Evolutionary conservation across 2,113 vertebrate genomes (phyloP).

Genomic region (Alosa alosa): DNA sequence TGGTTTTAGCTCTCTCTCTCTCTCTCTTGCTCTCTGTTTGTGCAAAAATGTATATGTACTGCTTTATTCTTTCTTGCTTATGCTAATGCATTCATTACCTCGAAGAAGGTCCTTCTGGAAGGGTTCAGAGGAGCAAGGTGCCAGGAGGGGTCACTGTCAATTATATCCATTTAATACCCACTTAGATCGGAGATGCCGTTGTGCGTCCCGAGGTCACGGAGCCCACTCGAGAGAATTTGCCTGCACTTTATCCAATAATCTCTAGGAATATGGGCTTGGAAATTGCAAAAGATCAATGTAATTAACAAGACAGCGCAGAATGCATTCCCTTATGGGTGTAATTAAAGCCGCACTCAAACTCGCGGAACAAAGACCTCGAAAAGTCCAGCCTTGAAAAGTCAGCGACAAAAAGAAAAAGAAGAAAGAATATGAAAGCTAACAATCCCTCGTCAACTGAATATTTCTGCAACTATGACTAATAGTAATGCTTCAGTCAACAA

Average conservation of each 20-base stretch:
- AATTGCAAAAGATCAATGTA: slow-evolving; percentile 78
- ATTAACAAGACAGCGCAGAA: slow-evolving; percentile 75
- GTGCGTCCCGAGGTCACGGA: slow-evolving; percentile 68
- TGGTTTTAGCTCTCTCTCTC: slow-evolving; percentile 56
- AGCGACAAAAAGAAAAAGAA: background rate
- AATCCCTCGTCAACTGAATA: background rate
- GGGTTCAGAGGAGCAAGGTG: slow-evolving; percentile 61
- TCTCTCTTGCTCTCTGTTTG: slow-evolving; percentile 55
- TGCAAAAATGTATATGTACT: slow-evolving; percentile 30
- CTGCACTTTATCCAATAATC: slow-evolving; percentile 80
- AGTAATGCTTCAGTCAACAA: background rate
- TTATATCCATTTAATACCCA: slow-evolving; percentile 84
- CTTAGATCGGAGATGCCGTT: slow-evolving; percentile 73
- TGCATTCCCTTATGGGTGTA: slow-evolving; percentile 75
- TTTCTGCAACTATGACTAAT: background rate
- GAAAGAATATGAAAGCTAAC: background rate
- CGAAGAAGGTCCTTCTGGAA: slow-evolving; percentile 48
- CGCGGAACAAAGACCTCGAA: slow-evolving; percentile 56
- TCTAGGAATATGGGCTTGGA: slow-evolving; percentile 75
- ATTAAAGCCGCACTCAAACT: slow-evolving; percentile 69
- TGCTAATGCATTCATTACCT: slow-evolving; percentile 66
- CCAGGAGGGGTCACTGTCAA: slow-evolving; percentile 78
- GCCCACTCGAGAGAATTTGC: slow-evolving; percentile 63
- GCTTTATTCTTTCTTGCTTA: slow-evolving; percentile 61
- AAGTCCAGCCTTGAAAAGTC: slow-evolving; percentile 60